phyloP scores from a whole-genome alignment of 1,140 invertebrate genomes.

The Chironomus striatipennis region DNA sequence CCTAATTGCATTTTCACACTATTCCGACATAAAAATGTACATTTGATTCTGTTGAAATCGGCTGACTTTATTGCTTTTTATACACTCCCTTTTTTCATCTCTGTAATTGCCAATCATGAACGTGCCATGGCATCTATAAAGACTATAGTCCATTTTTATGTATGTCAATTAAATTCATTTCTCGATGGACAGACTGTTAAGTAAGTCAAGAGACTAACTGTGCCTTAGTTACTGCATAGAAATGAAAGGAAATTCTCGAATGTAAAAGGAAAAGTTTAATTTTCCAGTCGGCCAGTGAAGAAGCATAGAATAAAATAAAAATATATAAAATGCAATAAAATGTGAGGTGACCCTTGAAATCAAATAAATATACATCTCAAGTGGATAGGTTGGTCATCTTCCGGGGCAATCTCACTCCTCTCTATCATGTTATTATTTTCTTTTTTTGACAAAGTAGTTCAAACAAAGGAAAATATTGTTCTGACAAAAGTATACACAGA shows the following conservation, averaged over 20 bases:
- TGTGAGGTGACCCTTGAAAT: constrained; percentile 19
- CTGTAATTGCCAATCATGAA: constrained; percentile 12
- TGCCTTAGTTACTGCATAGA: not conserved
- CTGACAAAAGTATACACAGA: no score
- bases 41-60: no score
- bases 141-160: not conserved
- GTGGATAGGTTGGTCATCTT: not conserved
- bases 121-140: not conserved
- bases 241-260: not conserved
- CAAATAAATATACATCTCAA: constrained; percentile 18
- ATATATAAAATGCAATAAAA: not conserved
- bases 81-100: not conserved
- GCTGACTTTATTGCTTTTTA: not conserved
- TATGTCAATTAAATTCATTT: not conserved
- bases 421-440: no score
- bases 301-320: no score
- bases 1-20: no score
- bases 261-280: not conserved
- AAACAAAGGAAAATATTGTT: no score
- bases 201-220: not conserved
- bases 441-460: no score
- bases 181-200: not conserved
- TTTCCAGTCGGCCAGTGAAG: constrained; percentile 1
- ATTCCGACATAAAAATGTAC: no score
- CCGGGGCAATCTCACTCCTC: no score